phyloP scores from a whole-genome alignment of 1,140 invertebrate genomes.

The Proctacanthus coquilletti region DNA sequence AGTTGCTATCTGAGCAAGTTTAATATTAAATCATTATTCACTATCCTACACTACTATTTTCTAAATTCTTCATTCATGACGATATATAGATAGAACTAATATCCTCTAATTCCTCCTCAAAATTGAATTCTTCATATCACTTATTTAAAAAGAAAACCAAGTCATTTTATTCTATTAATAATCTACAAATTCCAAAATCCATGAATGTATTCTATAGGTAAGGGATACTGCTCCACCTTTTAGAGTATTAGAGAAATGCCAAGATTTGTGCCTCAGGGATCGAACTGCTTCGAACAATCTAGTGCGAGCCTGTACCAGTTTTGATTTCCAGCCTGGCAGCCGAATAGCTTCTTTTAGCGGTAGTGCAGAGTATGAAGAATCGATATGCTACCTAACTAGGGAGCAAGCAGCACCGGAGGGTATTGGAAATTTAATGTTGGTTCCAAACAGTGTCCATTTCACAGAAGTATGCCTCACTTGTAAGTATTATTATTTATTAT shows the following conservation, averaged over 20 bases:
- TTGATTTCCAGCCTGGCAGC: slow-evolving; percentile 79
- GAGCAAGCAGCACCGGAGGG: slow-evolving; percentile 74
- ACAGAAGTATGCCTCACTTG: slow-evolving; percentile 78
- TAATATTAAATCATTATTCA: no score
- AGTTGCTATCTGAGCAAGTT: no score
- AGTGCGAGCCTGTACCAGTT: slow-evolving; percentile 64
- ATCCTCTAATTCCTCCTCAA: no score
- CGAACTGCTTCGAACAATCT: slow-evolving; percentile 63
- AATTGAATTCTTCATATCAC: neutral
- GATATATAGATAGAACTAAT: no score
- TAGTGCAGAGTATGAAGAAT: slow-evolving; percentile 74
- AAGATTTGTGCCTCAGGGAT: slow-evolving; percentile 70
- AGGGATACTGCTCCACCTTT: slow-evolving; percentile 68
- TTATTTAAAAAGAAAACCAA: neutral
- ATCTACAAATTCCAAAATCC: neutral
- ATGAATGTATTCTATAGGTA: slow-evolving; percentile 34
- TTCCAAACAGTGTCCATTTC: slow-evolving; percentile 75
- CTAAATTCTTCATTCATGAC: no score
- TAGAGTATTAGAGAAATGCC: slow-evolving; percentile 69
- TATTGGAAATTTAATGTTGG: slow-evolving; percentile 66
- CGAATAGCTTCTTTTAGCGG: slow-evolving; percentile 65
- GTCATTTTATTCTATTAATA: slow-evolving; percentile 1
- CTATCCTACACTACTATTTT: no score
- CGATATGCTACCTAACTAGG: slow-evolving; percentile 71
- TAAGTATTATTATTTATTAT: no score